A percentile compares a stretch with the other conserved stretches of the same genome.
phyloP scores from a whole-genome alignment of 1,140 invertebrate genomes.

The Oscheius sp. region DNA sequence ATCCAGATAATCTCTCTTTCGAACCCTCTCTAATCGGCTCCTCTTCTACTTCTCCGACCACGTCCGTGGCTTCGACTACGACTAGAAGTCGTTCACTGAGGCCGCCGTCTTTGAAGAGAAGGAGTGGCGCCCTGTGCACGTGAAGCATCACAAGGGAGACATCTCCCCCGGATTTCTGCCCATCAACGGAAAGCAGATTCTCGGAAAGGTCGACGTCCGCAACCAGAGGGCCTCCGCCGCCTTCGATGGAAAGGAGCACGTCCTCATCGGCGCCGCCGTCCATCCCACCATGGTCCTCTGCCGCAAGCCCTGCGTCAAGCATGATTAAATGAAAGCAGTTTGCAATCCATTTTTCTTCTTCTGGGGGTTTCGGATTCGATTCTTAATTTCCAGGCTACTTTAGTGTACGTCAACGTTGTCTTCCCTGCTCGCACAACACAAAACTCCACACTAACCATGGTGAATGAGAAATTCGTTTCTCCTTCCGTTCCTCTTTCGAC shows the following conservation, averaged over 20 bases:
- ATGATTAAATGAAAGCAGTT: conserved; percentile 37
- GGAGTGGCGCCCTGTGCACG: conserved; percentile 48
- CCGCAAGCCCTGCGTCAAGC: conserved; percentile 41
- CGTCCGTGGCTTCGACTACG: conserved; percentile 51
- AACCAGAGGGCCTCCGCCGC: conserved; percentile 39
- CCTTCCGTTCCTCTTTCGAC: too few species aligned
- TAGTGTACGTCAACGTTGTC: too few species aligned
- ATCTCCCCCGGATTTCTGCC: conserved; percentile 47
- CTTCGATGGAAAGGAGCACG: conserved; percentile 35
- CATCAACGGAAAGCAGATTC: conserved; percentile 43
- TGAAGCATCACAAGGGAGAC: conserved; percentile 43
- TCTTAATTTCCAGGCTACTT: too few species aligned
- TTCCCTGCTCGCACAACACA: too few species aligned
- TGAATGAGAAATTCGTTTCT: too few species aligned
- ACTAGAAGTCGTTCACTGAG: conserved; percentile 45
- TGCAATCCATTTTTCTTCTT: too few species aligned
- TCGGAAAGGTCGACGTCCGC: conserved; percentile 48
- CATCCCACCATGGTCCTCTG: conserved; percentile 39
- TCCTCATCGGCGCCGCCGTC: conserved; percentile 42
- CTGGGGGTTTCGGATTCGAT: too few species aligned
- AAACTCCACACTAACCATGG: too few species aligned
- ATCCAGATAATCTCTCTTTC: too few species aligned
- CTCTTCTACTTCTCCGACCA: conserved; percentile 49
- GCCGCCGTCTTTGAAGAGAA: conserved; percentile 45
- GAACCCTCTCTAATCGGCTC: too few species aligned